Evolutionary conservation across 2,888 invertebrate genomes (phyloP), one percentile per base, ranked within the genome.

Genomic region (Schrankia costaestrigalis): DNA sequence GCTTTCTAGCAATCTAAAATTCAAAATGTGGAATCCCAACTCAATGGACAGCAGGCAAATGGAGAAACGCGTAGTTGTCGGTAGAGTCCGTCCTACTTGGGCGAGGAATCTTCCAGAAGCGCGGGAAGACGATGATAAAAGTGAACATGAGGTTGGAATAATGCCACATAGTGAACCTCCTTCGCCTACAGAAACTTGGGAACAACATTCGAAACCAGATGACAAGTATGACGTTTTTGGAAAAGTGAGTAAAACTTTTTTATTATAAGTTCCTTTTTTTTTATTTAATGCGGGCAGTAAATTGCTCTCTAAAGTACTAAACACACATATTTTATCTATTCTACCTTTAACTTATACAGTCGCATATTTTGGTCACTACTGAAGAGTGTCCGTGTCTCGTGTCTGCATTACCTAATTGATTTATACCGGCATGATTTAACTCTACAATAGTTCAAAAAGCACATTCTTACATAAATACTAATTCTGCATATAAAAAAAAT

Each of bases 31-130:
- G 89, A 87, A 87, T 58, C 84, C 82, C 37, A 82, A 83, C 51
- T 65, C 78, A 48, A 71, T 76, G 63, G 87, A 82, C 32, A 77
- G 84, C 64, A 86, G 87, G 58, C 89, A 89, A 62, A 81, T 89
- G 78, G 90, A 90, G 78, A 90, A 90, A 71, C 79, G 90, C 39
- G 89, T 91, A 51, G 89, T 91, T 45, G 90, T 91, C 34, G 90
- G 90, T 42, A 73, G 87, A 44, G 89, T 90, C 35, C 60, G 89
- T 25, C 90, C 90, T 41, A 90, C 85, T 24, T 88, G 82, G 90
- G 91, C 90, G 26, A 78, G 82, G 52, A 79, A 78, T 56, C 81
- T 89, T 44, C 79, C 85, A 10, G 84, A 86, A 46, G 77, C 82
- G 0, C 72, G 83, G 24, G 84, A 85, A 6, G 85, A 82, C 6